Base-by-base conservation (phyloP, 1,140 invertebrate genomes). In the Leguminivora glycinivorella region DNA sequence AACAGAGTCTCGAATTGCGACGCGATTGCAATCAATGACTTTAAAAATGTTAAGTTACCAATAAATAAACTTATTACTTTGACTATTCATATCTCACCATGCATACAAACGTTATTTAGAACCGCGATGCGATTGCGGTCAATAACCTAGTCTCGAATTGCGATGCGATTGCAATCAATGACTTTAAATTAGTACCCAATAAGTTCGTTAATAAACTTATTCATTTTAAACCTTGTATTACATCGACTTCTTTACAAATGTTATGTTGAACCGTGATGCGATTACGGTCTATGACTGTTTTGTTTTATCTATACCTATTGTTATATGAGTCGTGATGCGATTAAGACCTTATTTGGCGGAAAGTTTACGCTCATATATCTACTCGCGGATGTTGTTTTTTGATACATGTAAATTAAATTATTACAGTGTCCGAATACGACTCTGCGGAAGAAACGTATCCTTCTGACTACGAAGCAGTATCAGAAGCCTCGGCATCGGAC, bases 111-210 rank as follows among this genome's bases (percentile, higher is more conserved):
- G 19, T 25, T 56, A 56, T 56, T 56, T 12, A 14, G 56, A 56
- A 56, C 67, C 67, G 43, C 29, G 67, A 68, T 19, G 67, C 12
- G 67, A 68, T 68, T 24, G 29, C 43, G 67, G 26, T 34, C 12
- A 9, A 66, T 66, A 66, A 66, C 24, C 14, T 47, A 38, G 68
- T 58, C 68, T 69, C 26, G 56, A 19, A 22, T 58, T 29, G 68
- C 19, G 29, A 69, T 29, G 56, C n/a, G 68, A 56, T 56, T 69
- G 19, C 68, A 29, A 26, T 25, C 56, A 56, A 31, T 29, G 68
- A 69, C 68, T 29, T 56, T 69, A 56, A 69, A 69, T n/a, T n/a
- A n/a, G n/a, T n/a, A n/a, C n/a, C n/a, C 22, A 56, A 3, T 56
- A 25, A 40, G 14, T 38, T 38, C n/a, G 26, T 12, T 7, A 38